Conservation (phyloP, 2,797 vertebrate genomes). For the Rhinella marina region DNA sequence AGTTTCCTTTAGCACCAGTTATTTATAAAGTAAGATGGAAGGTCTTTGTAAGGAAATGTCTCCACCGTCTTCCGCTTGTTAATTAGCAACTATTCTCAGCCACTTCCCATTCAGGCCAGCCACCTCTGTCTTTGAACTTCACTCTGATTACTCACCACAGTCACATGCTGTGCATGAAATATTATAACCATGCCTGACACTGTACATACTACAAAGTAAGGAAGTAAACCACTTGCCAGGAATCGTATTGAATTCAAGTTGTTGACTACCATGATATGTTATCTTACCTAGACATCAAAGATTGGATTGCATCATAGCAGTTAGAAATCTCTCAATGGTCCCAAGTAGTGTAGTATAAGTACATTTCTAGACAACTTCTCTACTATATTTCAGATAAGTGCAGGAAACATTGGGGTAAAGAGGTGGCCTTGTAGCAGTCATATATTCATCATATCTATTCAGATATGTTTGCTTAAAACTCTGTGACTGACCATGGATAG, state of each 20-base stretch:
- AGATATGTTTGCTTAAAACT: neutral
- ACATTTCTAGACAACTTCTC: neutral
- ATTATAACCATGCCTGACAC: neutral
- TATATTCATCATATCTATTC: neutral
- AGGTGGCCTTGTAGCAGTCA: neutral
- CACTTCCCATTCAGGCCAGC: slow-evolving; percentile 48
- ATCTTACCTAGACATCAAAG: neutral
- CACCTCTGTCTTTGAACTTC: slow-evolving; percentile 21
- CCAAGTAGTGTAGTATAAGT: neutral
- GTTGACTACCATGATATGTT: neutral
- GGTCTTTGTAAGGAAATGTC: slow-evolving; percentile 47
- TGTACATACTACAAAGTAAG: neutral
- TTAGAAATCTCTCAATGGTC: neutral
- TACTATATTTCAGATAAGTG: neutral
- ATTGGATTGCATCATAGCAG: neutral
- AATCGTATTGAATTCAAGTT: neutral
- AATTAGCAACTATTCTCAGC: slow-evolving; percentile 41
- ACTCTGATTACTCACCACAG: slow-evolving; percentile 8
- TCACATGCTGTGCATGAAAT: neutral
- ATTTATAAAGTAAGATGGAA: slow-evolving; percentile 42
- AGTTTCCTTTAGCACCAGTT: slow-evolving; percentile 41
- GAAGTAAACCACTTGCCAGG: neutral
- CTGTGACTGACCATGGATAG: neutral
- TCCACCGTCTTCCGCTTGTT: slow-evolving; percentile 41
- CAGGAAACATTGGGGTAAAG: neutral